Evolutionary conservation across 2,888 invertebrate species (phyloP).

Genomic region (Conchocele bisecta): DNA sequence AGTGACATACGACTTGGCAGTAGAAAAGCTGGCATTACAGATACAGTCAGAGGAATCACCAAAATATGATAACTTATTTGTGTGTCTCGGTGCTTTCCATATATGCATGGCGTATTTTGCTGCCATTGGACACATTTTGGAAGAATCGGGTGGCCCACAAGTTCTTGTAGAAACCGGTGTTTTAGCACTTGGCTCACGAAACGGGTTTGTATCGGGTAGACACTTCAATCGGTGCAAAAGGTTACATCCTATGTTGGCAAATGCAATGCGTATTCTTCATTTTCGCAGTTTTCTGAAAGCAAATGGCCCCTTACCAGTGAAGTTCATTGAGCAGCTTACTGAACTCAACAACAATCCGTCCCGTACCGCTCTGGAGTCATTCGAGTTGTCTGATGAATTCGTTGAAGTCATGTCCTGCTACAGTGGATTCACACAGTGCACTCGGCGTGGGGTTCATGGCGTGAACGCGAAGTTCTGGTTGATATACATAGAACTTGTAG

Average conservation of each 20-base stretch:
- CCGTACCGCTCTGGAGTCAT: no score
- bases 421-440: constrained; percentile 2
- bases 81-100: constrained; percentile 58
- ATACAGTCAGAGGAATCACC: constrained; percentile 53
- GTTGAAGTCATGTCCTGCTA: constrained; percentile 4
- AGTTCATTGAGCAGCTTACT: neutral
- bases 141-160: constrained; percentile 45
- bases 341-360: constrained; percentile 2
- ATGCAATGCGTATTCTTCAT: constrained; percentile 40
- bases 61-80: constrained; percentile 57
- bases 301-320: neutral
- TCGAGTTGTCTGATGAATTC: no score
- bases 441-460: constrained; percentile 41
- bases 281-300: constrained; percentile 36
- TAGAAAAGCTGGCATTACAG: constrained; percentile 49
- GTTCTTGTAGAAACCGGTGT: constrained; percentile 52
- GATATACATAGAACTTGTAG: constrained; percentile 43
- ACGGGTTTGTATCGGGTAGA: constrained; percentile 36
- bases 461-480: constrained; percentile 51
- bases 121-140: constrained; percentile 46
- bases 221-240: constrained; percentile 57
- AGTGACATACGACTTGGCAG: constrained; percentile 31
- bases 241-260: constrained; percentile 41
- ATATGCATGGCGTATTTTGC: constrained; percentile 50
- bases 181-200: constrained; percentile 46